Conservation (phyloP, 2,888 invertebrate genomes). For the Eurytoma adleriae region DNA sequence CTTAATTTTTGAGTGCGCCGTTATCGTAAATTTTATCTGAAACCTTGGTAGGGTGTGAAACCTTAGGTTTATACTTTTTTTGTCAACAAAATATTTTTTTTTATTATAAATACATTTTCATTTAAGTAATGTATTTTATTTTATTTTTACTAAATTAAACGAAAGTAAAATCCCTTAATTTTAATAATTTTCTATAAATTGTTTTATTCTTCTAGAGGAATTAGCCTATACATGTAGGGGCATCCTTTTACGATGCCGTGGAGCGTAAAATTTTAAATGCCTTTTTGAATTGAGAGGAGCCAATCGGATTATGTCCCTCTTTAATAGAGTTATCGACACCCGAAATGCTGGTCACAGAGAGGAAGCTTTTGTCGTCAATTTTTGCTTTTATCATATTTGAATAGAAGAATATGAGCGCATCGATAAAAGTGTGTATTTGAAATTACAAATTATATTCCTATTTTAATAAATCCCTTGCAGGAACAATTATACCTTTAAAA, state of each 20-base stretch:
- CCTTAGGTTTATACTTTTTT: no score
- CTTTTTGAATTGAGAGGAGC: neutral
- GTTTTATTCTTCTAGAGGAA: no score
- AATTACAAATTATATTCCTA: neutral
- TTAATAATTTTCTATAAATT: no score
- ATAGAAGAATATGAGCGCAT: neutral
- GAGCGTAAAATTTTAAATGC: slow-evolving; percentile 7
- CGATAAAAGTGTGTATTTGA: neutral
- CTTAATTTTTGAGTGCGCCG: no score
- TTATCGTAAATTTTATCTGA: no score
- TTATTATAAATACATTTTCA: no score
- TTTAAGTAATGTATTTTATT: no score
- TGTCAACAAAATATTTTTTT: no score
- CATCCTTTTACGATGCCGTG: neutral
- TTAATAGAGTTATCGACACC: slow-evolving; percentile 4
- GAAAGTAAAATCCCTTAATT: no score
- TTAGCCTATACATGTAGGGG: neutral
- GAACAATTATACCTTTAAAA: no score
- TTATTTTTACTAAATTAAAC: no score
- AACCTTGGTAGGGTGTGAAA: no score
- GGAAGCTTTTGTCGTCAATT: slow-evolving; percentile 6
- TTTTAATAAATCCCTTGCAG: neutral
- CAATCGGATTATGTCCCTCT: slow-evolving; percentile 14
- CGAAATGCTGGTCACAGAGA: neutral
- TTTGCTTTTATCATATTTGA: slow-evolving; percentile 3